Percentiles rank a stretch among this genome's conserved stretches.
phyloP scores from a whole-genome alignment of 2,113 vertebrate species.

The Propithecus coquereli region DNA sequence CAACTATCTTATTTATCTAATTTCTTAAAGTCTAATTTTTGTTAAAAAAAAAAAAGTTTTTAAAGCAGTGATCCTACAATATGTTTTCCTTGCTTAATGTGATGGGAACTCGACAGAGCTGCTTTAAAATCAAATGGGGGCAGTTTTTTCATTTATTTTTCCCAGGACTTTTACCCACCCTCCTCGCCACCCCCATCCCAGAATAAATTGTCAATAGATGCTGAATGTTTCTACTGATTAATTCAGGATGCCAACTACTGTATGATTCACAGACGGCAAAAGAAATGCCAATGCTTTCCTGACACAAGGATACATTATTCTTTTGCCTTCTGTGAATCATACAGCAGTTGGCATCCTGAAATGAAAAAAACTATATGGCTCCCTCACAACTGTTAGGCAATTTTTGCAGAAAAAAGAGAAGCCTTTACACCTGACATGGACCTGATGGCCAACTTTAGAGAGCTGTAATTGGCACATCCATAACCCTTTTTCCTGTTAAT shows the following conservation, averaged over 20 bases:
- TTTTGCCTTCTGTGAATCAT: background rate
- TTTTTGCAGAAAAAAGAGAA: background rate
- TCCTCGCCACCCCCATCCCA: background rate
- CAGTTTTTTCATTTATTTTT: constrained; percentile 12
- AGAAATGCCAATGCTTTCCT: constrained; percentile 7
- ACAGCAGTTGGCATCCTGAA: background rate
- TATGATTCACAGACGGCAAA: background rate
- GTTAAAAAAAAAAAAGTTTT: background rate
- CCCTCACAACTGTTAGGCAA: background rate
- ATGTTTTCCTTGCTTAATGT: background rate
- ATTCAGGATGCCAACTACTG: background rate
- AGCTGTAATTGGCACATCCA: background rate
- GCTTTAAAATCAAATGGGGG: background rate
- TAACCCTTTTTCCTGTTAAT: constrained; percentile 16
- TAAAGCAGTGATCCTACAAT: background rate
- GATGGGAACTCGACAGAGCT: background rate
- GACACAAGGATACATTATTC: background rate
- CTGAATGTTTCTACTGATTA: constrained; percentile 39
- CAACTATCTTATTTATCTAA: too few relatives aligned
- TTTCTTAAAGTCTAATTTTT: too few relatives aligned
- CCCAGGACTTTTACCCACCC: background rate
- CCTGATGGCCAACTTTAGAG: background rate
- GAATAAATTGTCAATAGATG: constrained; percentile 44
- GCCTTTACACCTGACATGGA: background rate
- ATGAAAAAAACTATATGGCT: background rate